These are phyloP conservation scores for Nyctalus aviator DNA, from an alignment of 2,797 vertebrate genomes.

Conservation along the genomic window DNA sequence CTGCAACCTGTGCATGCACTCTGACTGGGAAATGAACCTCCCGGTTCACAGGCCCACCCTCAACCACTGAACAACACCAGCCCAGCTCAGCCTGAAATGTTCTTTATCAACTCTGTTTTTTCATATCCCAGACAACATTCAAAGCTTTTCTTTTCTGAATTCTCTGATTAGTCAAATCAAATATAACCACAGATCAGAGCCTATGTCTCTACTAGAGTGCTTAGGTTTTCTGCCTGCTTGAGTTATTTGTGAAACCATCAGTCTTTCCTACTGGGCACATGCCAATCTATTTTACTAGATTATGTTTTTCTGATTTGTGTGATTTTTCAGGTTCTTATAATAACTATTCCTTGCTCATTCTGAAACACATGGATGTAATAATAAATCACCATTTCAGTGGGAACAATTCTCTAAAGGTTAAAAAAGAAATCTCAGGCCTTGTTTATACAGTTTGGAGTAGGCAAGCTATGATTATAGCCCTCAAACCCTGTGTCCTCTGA, in stretches of 20 bases:
- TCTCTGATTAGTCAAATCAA: neutral
- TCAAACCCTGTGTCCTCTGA: slow-evolving; percentile 76
- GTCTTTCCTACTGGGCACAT: neutral
- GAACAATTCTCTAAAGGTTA: slow-evolving; percentile 21
- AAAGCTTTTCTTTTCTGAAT: neutral
- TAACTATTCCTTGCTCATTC: neutral
- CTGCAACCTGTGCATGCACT: too few relatives aligned
- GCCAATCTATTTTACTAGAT: slow-evolving; percentile 37
- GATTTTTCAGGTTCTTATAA: slow-evolving; percentile 36
- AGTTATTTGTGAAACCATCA: neutral
- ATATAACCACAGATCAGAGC: neutral
- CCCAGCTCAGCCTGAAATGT: neutral
- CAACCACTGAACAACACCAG: too few relatives aligned
- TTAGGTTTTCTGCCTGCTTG: neutral
- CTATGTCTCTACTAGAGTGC: neutral
- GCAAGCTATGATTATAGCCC: slow-evolving; percentile 81
- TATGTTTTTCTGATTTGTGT: slow-evolving; percentile 39
- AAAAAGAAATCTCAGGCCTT: slow-evolving; percentile 45
- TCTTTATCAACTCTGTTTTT: neutral
- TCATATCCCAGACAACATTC: neutral
- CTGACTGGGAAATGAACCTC: too few relatives aligned
- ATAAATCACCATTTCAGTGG: slow-evolving; percentile 26
- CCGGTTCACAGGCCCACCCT: too few relatives aligned
- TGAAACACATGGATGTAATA: neutral
- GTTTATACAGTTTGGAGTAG: slow-evolving; percentile 62